A percentile compares a stretch with the other conserved stretches of the same genome.
phyloP scores from a whole-genome alignment of 1,140 invertebrate genomes.

The Augochlora pura region DNA sequence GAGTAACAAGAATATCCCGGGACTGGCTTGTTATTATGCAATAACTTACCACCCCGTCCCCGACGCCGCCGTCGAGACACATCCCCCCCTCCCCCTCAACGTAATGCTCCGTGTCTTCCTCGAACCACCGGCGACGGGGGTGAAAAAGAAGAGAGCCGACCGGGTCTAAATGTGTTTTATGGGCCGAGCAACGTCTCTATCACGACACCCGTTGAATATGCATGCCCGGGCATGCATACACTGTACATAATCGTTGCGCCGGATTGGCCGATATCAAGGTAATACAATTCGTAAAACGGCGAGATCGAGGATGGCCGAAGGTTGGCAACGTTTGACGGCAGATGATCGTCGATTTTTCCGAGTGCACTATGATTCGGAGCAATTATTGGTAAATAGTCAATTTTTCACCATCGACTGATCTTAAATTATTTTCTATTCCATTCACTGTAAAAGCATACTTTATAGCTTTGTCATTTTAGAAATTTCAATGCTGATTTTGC shows the following conservation, averaged over 20 bases:
- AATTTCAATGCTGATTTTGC: too few species aligned
- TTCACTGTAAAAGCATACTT: too few species aligned
- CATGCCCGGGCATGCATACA: constrained; percentile 55
- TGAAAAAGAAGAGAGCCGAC: constrained; percentile 39
- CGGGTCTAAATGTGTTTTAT: constrained; percentile 74
- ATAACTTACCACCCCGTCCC: constrained; percentile 73
- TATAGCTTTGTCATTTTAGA: too few species aligned
- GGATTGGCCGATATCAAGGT: constrained; percentile 65
- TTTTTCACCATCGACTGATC: too few species aligned
- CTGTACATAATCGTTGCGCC: constrained; percentile 55
- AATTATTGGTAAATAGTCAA: too few species aligned
- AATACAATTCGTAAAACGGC: constrained; percentile 56
- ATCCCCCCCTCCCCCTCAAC: too few species aligned
- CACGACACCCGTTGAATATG: constrained; percentile 68
- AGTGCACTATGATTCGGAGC: too few species aligned
- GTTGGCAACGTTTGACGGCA: neutral
- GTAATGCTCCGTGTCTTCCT: constrained; percentile 35
- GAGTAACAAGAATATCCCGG: constrained; percentile 71
- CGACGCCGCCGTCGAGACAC: constrained; percentile 19
- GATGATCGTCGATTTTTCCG: too few species aligned
- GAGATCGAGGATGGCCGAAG: neutral
- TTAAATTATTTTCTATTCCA: too few species aligned
- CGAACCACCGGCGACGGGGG: constrained; percentile 5
- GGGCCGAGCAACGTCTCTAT: constrained; percentile 75
- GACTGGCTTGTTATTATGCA: constrained; percentile 79